Percentiles rank a stretch among this genome's conserved stretches.
Evolutionary conservation across 1,140 invertebrate species (phyloP).

Genomic region (Streblospio benedicti): DNA sequence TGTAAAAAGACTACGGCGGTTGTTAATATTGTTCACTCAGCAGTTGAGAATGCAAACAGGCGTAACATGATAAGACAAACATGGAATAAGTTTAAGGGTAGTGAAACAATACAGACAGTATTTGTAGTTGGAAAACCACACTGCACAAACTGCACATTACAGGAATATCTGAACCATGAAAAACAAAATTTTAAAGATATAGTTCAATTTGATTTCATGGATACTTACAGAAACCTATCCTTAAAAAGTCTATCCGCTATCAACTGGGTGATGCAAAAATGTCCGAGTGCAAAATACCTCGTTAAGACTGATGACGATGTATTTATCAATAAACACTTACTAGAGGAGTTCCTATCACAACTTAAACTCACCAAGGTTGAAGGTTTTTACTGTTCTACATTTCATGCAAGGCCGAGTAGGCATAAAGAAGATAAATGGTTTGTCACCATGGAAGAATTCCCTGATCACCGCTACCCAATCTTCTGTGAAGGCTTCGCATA

Average conservation of each 20-base stretch:
- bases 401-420: background rate
- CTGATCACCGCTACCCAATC: slow-evolving; percentile 29
- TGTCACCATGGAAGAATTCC: slow-evolving; percentile 29
- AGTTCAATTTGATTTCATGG: too few relatives aligned
- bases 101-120: too few relatives aligned
- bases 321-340: slow-evolving; percentile 5
- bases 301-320: slow-evolving; percentile 13
- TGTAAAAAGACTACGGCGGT: too few relatives aligned
- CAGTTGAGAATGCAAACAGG: too few relatives aligned
- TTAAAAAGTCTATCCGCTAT: slow-evolving; percentile 2
- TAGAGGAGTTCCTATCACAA: background rate
- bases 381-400: background rate
- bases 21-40: too few relatives aligned
- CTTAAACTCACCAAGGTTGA: background rate
- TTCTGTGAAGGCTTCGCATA: slow-evolving; percentile 37
- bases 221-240: background rate
- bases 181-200: too few relatives aligned
- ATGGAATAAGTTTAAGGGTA: too few relatives aligned
- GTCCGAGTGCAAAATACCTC: background rate
- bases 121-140: too few relatives aligned
- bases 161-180: too few relatives aligned
- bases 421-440: slow-evolving; percentile 25
- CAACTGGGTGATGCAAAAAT: background rate
- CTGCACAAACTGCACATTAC: too few relatives aligned
- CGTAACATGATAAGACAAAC: too few relatives aligned